These are phyloP conservation scores for Cepphus grylle DNA, from an alignment of 2,113 vertebrate species.

Conservation along the genomic window DNA sequence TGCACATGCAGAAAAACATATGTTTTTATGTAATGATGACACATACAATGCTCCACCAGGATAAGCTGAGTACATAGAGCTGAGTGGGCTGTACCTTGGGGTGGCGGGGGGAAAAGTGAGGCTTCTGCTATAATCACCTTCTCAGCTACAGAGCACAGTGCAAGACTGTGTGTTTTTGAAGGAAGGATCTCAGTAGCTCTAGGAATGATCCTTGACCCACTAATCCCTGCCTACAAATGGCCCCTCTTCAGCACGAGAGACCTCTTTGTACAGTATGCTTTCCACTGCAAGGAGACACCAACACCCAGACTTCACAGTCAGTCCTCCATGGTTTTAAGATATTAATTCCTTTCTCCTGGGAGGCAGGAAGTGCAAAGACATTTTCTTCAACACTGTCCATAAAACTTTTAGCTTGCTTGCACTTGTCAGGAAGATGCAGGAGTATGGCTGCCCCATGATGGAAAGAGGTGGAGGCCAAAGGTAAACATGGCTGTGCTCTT, in stretches of 20 bases:
- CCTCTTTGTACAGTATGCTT: background rate
- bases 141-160: background rate
- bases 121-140: background rate
- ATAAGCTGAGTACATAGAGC: background rate
- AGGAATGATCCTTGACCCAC: background rate
- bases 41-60: background rate
- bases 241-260: no score
- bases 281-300: background rate
- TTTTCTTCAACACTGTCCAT: background rate
- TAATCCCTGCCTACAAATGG: background rate
- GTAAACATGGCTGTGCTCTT: background rate
- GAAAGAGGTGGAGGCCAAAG: background rate
- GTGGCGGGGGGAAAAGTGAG: no score
- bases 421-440: background rate
- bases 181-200: background rate
- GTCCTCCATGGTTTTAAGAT: background rate
- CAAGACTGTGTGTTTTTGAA: background rate
- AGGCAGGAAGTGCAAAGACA: background rate
- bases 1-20: no score
- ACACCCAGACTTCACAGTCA: background rate
- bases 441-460: background rate
- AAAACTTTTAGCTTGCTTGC: background rate
- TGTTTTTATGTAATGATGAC: background rate
- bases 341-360: background rate
- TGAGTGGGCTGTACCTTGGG: background rate